phyloP scores from a whole-genome alignment of 2,797 vertebrate genomes.

The Acrossocheilus wenchowensis region DNA sequence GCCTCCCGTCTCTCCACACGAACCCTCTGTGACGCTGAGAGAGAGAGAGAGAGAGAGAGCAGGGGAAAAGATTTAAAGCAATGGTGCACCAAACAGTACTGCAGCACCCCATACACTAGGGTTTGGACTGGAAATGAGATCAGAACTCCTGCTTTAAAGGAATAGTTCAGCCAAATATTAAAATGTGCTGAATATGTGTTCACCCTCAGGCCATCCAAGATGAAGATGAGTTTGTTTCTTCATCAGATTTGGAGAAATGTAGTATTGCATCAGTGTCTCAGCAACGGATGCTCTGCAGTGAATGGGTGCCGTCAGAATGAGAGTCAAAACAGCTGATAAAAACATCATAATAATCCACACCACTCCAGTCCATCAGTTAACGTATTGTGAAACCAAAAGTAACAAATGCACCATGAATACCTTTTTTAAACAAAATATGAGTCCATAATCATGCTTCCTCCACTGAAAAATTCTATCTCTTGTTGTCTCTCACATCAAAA shows the following conservation, averaged over 20 bases:
- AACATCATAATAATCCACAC: not conserved
- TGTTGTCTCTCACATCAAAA: not conserved
- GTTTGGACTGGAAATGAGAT: not conserved
- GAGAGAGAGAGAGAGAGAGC: conserved; percentile 63
- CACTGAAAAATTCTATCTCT: no score
- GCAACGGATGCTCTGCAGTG: not conserved
- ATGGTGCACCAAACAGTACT: not conserved
- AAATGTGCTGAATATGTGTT: not conserved
- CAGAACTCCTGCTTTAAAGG: not conserved
- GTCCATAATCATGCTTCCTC: no score
- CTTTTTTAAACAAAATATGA: no score
- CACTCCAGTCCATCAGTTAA: not conserved
- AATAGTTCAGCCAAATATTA: not conserved
- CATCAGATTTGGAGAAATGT: not conserved
- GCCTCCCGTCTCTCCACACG: conserved; percentile 76
- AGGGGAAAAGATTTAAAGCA: conserved; percentile 45
- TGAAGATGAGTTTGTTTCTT: not conserved
- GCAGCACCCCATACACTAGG: no score
- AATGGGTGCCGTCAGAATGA: not conserved
- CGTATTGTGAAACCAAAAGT: not conserved
- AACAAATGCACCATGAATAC: not conserved
- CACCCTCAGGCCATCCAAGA: not conserved
- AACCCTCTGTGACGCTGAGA: conserved; percentile 67
- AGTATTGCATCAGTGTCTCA: not conserved
- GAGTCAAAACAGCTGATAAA: not conserved